Percentiles rank a stretch among this genome's conserved stretches.
These are phyloP conservation scores for Actinia equina DNA, from an alignment of 64 coral and sea anemone genomes.

Conservation along the genomic window DNA sequence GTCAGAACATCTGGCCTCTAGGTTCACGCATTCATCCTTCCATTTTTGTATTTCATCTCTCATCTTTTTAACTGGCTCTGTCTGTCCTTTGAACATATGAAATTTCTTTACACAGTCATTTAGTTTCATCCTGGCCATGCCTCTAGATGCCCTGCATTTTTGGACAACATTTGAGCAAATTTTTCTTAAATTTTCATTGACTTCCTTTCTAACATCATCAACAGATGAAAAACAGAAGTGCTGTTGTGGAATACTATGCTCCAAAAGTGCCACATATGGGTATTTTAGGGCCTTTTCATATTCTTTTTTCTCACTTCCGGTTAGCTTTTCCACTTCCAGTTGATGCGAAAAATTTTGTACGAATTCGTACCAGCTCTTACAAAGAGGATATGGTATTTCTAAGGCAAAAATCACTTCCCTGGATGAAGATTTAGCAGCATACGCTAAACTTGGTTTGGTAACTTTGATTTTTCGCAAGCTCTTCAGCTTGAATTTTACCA, in stretches of 20 bases:
- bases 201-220: constrained; percentile 1
- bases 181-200: constrained; percentile 17
- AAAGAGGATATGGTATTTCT: constrained; percentile 53
- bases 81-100: constrained; percentile 51
- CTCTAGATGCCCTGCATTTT: constrained; percentile 50
- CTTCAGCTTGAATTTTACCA: constrained; percentile 21
- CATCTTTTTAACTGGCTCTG: constrained; percentile 48
- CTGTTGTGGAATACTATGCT: not conserved
- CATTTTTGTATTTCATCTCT: constrained; percentile 50
- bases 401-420: constrained; percentile 56
- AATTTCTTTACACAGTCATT: constrained; percentile 49
- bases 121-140: constrained; percentile 51
- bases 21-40: constrained; percentile 53
- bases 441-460: constrained; percentile 3
- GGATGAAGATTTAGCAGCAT: constrained; percentile 40
- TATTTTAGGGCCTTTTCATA: constrained; percentile 2
- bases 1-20: constrained; percentile 33
- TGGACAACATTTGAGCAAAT: constrained; percentile 38
- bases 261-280: constrained; percentile 18
- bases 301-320: constrained; percentile 45
- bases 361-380: constrained; percentile 54
- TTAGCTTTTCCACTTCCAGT: not conserved
- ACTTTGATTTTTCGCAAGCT: constrained; percentile 7
- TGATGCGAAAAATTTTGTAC: constrained; percentile 14
- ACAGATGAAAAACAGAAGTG: not conserved